phyloP scores from a whole-genome alignment of 2,113 vertebrate genomes.

The Ictidomys tridecemlineatus region DNA sequence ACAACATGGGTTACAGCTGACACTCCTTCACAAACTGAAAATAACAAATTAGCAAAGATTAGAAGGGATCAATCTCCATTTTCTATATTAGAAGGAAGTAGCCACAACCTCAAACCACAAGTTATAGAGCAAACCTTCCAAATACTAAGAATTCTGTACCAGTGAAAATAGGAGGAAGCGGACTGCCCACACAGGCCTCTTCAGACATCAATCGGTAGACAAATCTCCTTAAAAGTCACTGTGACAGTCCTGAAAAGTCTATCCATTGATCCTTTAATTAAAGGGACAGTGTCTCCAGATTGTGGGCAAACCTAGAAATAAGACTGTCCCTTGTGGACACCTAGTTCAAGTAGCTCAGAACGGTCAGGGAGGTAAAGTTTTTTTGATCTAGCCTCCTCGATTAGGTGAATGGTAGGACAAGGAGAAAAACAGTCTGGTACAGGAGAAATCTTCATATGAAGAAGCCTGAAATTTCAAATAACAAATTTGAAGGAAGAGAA shows the following conservation, averaged over 20 bases:
- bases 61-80: not conserved
- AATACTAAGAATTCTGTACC: conserved; percentile 6
- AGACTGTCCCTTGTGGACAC: not conserved
- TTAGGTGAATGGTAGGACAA: not conserved
- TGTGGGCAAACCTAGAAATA: not conserved
- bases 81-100: conserved; percentile 8
- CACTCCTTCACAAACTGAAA: not conserved
- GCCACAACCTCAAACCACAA: conserved; percentile 49
- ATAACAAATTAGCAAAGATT: not conserved
- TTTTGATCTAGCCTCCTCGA: not conserved
- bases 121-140: conserved; percentile 57
- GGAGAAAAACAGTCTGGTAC: not conserved
- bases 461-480: not conserved
- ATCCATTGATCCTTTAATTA: not conserved
- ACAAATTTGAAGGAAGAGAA: not conserved
- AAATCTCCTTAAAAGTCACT: conserved; percentile 1
- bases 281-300: conserved; percentile 1
- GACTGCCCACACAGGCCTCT: not conserved
- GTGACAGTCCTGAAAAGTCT: not conserved
- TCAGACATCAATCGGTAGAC: not conserved
- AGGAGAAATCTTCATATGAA: not conserved
- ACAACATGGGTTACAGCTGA: not conserved
- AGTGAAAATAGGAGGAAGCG: not conserved
- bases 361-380: not conserved
- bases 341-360: not conserved